A percentile compares a stretch with the other conserved stretches of the same genome.
phyloP scores from a whole-genome alignment of 1,140 invertebrate genomes.

The Gonatopus flavifemur region DNA sequence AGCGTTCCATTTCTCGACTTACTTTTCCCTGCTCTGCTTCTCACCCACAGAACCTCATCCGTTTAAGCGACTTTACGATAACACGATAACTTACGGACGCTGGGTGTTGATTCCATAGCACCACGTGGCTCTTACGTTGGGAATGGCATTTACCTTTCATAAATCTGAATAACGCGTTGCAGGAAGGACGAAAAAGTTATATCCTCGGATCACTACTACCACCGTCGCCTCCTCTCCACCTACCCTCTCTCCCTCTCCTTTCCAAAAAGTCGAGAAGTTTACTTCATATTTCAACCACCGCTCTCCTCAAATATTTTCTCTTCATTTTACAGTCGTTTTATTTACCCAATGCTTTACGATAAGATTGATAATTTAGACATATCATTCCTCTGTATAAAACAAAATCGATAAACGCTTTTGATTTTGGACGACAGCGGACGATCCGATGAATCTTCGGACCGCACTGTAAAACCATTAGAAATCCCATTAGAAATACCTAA shows the following conservation, averaged over 20 bases:
- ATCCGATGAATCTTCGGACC: conserved; percentile 11
- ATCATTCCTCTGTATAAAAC: too few relatives aligned
- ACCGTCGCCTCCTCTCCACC: too few relatives aligned
- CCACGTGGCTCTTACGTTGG: neutral
- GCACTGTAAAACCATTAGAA: conserved; percentile 33
- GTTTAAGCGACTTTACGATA: conserved; percentile 46
- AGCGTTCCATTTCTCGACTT: conserved; percentile 34
- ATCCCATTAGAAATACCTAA: conserved; percentile 29
- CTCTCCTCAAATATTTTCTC: too few relatives aligned
- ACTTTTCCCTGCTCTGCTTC: conserved; percentile 7
- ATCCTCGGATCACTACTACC: too few relatives aligned
- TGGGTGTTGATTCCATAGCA: conserved; percentile 7
- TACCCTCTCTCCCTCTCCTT: too few relatives aligned
- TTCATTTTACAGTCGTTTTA: too few relatives aligned
- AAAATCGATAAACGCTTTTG: too few relatives aligned
- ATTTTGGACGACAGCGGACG: conserved; percentile 7
- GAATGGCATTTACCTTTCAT: conserved; percentile 1
- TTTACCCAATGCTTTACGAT: too few relatives aligned
- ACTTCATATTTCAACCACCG: too few relatives aligned
- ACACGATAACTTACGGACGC: conserved; percentile 13
- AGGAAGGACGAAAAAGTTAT: too few relatives aligned
- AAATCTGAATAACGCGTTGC: conserved; percentile 21
- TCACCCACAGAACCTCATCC: conserved; percentile 31
- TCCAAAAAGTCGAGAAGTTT: too few relatives aligned
- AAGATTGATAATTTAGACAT: too few relatives aligned